These are phyloP conservation scores for Tadarida brasiliensis DNA, from an alignment of 2,797 vertebrate species.

Conservation along the genomic window DNA sequence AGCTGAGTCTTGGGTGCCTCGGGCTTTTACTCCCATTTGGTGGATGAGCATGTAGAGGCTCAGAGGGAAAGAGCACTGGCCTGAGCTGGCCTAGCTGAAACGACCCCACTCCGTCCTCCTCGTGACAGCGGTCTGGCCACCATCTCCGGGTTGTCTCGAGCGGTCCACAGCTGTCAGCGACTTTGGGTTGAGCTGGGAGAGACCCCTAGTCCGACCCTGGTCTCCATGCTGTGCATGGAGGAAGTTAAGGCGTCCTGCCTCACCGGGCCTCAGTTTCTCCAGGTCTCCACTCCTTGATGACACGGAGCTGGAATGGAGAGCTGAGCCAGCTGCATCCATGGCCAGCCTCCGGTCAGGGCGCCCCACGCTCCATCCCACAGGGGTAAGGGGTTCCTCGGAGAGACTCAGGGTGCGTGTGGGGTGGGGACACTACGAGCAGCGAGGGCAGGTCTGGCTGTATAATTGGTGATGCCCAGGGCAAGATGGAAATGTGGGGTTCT, in stretches of 20 bases:
- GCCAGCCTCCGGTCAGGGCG: background rate
- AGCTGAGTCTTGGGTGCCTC: background rate
- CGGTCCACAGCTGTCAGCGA: fast-evolving
- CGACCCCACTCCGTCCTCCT: background rate
- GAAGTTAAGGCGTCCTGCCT: background rate
- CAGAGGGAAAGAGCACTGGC: background rate
- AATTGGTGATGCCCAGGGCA: background rate
- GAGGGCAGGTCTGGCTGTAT: background rate
- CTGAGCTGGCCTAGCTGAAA: background rate
- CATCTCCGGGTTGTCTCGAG: background rate
- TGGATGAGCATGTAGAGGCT: background rate
- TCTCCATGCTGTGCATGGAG: background rate
- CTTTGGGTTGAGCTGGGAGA: background rate
- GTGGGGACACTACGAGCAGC: background rate
- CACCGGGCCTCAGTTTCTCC: background rate
- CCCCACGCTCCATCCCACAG: no score
- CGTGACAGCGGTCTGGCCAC: background rate
- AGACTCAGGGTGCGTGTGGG: background rate
- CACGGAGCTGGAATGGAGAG: background rate
- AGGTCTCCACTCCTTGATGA: background rate
- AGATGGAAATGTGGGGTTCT: background rate
- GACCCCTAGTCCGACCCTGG: background rate
- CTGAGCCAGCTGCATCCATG: fast-evolving
- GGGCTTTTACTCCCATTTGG: background rate
- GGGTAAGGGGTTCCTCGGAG: background rate